Base-by-base conservation (phyloP, 1,140 invertebrate species). In the Drosophila orena region DNA sequence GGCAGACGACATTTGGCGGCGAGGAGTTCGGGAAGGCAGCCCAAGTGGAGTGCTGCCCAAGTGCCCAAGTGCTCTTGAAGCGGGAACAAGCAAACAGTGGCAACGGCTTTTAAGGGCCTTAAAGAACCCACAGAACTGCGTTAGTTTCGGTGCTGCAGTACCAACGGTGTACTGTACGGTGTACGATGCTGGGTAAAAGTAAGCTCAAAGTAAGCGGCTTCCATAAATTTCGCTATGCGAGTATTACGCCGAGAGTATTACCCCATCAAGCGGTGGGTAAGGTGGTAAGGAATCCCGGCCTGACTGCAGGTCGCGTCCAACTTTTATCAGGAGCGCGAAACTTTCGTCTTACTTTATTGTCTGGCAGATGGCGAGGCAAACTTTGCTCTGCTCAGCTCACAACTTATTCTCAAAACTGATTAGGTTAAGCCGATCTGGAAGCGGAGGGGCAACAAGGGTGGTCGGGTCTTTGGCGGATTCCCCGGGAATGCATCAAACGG, bases 301-400 rank as follows among this genome's bases (percentile, higher is more conserved):
- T 30, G 27, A 0, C 27, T 30, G 27, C 27, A 30, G 3, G 30
- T 11, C 12, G 17, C 3, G 8, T 27, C 15, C 74, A 85, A 79
- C 43, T 83, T 86, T 83, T 86, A 78, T 79, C 70, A 83, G 52
- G 61, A 58, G 44, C 58, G 43, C 22, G 7, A 78, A 88, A 86
- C 75, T 88, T 86, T 86, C 81, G 75, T 88, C 76, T 88, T 81
- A 88, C 78, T 86, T 86, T 86, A 81, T 81, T 86, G 81, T 83
- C 81, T 79, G 71, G 61, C 60, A 69, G 68, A 52, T 71, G 75
- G 78, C 58, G 70, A 46, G 61, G 59, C 60, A 75, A 86, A 86
- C 46, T 69, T 81, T 75, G 46, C 60, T 60, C 37, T 22, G n/a
- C n/a, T n/a, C n/a, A n/a, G n/a, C n/a, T n/a, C n/a, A n/a, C 53